Base-by-base conservation (phyloP, 1,140 invertebrate species). In the Drosophila sproati region DNA sequence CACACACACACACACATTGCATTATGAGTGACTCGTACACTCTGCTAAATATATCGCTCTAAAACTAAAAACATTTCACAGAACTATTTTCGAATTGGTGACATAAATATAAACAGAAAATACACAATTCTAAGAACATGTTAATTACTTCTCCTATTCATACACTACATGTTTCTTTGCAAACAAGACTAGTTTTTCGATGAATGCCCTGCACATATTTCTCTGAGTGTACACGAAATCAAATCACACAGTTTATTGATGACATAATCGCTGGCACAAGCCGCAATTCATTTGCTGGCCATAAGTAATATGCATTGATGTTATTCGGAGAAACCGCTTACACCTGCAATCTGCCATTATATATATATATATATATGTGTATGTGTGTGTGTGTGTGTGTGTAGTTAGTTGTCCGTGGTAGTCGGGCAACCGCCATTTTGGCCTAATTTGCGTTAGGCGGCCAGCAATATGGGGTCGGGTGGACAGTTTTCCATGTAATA, bases 201-300 rank as follows among this genome's bases (percentile, higher is more conserved):
- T 47, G 28, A 57, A 31, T 29, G 35, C 28, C 1, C 1, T 20
- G 20, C 20, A 20, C 1, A 20, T 20, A 20, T 55, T 35, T 20
- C 52, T 28, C 35, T 3, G 34, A 28, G 20, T 28, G 28, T 8
- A 35, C 12, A 45, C 10, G 35, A 39, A 41, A 10, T 20, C 12
- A 29, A 20, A 47, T 56, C 31, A 32, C 31, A 8, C 20, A 6
- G 48, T 54, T 60, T 51, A 68, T 60, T 59, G 34, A 60, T 68
- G 56, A 68, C 64, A 73, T 60, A 73, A 73, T 68, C 71, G 50
- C 8, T 28, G 39, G 10, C 8, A 20, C 7, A 45, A 31, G 20
- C 41, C 47, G 37, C 63, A 48, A 73, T 73, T 73, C 70, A 73
- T 68, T 60, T 48, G 32, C 5, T 5, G 45, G 20, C 37, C 69